Evolutionary conservation across 2,113 vertebrate genomes (phyloP).

Genomic region (Uria lomvia): DNA sequence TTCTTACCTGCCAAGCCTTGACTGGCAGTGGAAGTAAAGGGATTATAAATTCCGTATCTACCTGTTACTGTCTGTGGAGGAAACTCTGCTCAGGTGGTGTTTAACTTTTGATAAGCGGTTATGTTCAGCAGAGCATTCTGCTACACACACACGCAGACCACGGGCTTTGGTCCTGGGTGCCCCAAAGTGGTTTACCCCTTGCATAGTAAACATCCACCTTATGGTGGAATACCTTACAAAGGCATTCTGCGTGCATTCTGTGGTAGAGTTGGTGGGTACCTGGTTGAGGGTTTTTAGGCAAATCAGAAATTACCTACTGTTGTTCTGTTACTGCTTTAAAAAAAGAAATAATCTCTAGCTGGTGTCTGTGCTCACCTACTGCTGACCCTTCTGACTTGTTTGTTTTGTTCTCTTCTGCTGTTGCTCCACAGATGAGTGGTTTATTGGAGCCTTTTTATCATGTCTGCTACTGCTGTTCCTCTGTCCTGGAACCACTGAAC

Average conservation of each 20-base stretch:
- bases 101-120: not conserved
- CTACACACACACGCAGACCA: rapidly evolving
- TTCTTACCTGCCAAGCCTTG: not conserved
- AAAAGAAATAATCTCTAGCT: not conserved
- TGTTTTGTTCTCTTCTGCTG: not conserved
- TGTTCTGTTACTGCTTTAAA: not conserved
- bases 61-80: not conserved
- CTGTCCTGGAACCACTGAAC: not conserved
- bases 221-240: not conserved
- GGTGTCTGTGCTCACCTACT: not conserved
- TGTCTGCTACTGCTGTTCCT: not conserved
- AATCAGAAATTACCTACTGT: not conserved
- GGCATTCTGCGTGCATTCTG: rapidly evolving
- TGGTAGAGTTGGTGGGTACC: not conserved
- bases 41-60: not conserved
- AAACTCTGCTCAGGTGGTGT: not conserved
- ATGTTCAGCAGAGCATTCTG: not conserved
- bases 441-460: not conserved
- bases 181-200: not conserved
- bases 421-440: not conserved
- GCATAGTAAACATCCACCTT: not conserved
- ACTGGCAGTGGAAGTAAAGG: not conserved
- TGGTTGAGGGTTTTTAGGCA: not conserved
- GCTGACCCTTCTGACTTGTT: not conserved
- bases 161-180: not conserved